These are phyloP conservation scores for Sitta europaea DNA, from an alignment of 2,113 vertebrate species.

Conservation along the genomic window DNA sequence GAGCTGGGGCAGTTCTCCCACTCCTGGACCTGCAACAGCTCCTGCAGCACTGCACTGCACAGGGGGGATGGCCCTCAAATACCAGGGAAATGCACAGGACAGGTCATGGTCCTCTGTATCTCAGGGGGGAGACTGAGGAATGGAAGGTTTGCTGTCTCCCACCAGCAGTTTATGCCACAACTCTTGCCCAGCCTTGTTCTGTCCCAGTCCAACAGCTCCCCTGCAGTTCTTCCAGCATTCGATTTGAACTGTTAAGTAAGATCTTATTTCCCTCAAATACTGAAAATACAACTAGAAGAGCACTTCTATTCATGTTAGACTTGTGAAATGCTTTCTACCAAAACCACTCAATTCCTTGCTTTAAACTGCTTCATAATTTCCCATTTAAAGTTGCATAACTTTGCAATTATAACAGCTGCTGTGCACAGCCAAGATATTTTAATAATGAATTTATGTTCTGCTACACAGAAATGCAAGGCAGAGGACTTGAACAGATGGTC, in stretches of 20 bases:
- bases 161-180: not conserved
- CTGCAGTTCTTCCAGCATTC: not conserved
- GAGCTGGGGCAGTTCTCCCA: not conserved
- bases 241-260: not conserved
- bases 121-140: not conserved
- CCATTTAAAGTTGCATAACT: constrained; percentile 47
- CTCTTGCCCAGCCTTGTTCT: not conserved
- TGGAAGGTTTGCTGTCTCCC: not conserved
- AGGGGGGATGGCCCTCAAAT: too few relatives aligned
- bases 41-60: not conserved
- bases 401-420: constrained; percentile 46
- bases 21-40: not conserved
- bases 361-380: constrained; percentile 37
- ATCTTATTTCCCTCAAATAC: not conserved
- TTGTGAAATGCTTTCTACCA: constrained; percentile 8
- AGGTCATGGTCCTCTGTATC: not conserved
- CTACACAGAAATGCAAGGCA: constrained; percentile 29
- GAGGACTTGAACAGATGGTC: constrained; percentile 49
- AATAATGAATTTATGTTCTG: constrained; percentile 60
- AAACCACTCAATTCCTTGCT: constrained; percentile 12
- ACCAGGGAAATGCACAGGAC: not conserved
- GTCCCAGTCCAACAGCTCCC: not conserved
- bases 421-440: constrained; percentile 47
- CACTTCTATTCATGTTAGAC: not conserved
- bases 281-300: not conserved